Evolutionary conservation across 2,888 invertebrate species (phyloP).

Genomic region (Cephus sareptanus): DNA sequence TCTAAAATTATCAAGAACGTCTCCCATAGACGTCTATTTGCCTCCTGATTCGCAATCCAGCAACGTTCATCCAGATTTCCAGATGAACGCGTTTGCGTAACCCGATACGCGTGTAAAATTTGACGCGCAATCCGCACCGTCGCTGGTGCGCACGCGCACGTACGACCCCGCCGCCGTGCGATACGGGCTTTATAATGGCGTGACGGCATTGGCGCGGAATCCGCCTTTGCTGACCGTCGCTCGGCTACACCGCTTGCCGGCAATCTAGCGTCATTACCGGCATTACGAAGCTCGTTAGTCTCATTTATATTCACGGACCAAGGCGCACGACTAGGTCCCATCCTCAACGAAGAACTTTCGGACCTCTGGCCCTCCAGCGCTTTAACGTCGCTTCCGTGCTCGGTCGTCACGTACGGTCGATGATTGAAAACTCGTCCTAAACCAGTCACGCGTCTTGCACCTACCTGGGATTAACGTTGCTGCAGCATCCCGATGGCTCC

Average conservation of each 20-base stretch:
- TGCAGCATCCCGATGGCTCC: too few species aligned
- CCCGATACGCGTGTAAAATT: too few species aligned
- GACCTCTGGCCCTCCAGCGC: background rate
- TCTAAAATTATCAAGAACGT: too few species aligned
- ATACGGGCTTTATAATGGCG: slow-evolving; percentile 8
- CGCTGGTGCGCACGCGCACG: background rate
- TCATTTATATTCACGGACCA: slow-evolving; percentile 62
- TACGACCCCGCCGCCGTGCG: background rate
- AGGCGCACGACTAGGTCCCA: slow-evolving; percentile 11
- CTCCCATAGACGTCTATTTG: too few species aligned
- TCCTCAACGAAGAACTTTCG: background rate
- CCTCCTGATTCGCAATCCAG: too few species aligned
- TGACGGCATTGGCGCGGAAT: slow-evolving; percentile 52
- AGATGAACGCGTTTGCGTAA: too few species aligned
- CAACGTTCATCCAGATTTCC: too few species aligned
- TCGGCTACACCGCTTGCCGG: slow-evolving; percentile 37
- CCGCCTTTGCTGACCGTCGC: slow-evolving; percentile 45
- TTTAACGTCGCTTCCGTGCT: too few species aligned
- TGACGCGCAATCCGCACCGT: background rate
- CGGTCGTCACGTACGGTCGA: too few species aligned
- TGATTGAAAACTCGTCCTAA: too few species aligned
- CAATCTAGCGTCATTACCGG: slow-evolving; percentile 64
- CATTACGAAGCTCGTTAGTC: slow-evolving; percentile 65
- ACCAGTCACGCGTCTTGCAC: too few species aligned
- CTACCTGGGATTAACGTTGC: too few species aligned